Conservation (phyloP, 2,797 vertebrate species). For the Spondyliosoma cantharus region DNA sequence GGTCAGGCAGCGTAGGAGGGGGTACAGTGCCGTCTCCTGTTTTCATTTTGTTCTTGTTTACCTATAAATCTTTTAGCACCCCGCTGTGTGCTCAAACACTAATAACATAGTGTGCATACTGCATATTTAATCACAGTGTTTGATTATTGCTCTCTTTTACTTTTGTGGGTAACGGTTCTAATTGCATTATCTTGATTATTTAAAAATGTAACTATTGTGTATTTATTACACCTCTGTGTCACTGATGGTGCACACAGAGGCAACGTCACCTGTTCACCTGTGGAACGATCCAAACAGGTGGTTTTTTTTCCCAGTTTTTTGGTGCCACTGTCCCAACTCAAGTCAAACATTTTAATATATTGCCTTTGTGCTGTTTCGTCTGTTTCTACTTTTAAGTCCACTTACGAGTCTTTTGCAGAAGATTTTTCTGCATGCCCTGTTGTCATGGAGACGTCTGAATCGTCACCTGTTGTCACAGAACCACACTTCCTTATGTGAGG, state of each 20-base stretch:
- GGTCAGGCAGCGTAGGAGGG: not conserved
- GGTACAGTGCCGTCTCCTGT: not conserved
- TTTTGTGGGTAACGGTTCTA: not conserved
- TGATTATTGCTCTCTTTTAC: not conserved
- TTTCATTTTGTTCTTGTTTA: constrained; percentile 19
- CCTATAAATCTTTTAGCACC: not conserved
- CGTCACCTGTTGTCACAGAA: not conserved
- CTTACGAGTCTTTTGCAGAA: not conserved
- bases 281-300: no score
- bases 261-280: no score
- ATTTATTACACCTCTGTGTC: not conserved
- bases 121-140: not conserved
- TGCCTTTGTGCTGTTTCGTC: no score
- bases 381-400: not conserved
- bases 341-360: no score
- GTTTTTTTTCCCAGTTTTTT: no score
- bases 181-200: not conserved
- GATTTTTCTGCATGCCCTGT: not conserved
- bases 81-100: not conserved
- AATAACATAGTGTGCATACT: not conserved
- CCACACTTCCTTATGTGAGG: not conserved
- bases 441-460: not conserved
- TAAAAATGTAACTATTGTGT: not conserved
- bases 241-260: no score
- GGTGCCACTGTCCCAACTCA: no score